These are phyloP conservation scores for Pipistrellus pygmaeus DNA, from an alignment of 2,797 vertebrate genomes.

Conservation along the genomic window DNA sequence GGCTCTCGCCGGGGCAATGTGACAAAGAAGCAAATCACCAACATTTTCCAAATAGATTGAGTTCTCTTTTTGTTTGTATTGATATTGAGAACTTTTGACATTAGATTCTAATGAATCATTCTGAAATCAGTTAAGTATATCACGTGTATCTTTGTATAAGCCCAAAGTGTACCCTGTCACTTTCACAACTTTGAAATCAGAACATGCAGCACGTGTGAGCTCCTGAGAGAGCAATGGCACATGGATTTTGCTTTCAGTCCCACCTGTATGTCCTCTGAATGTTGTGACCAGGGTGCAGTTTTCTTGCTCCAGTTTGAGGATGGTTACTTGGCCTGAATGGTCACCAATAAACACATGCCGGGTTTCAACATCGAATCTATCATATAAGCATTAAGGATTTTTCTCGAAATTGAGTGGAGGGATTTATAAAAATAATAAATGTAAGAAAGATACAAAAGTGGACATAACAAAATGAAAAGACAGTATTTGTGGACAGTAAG, in stretches of 20 bases:
- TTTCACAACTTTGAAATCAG: not conserved
- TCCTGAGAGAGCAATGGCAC: not conserved
- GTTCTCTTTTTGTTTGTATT: constrained; percentile 36
- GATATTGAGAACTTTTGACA: not conserved
- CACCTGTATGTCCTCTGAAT: constrained; percentile 99
- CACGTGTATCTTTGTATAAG: not conserved
- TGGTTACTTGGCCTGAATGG: constrained; percentile 98
- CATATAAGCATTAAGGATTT: constrained; percentile 85
- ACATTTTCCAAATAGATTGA: not conserved
- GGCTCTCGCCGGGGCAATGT: not conserved
- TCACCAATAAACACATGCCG: constrained; percentile 98
- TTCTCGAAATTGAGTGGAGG: constrained; percentile 59
- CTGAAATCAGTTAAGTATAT: not conserved
- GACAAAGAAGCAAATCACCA: constrained; percentile 17
- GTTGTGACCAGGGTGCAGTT: constrained; percentile 96
- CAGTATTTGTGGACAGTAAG: not conserved
- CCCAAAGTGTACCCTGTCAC: not conserved
- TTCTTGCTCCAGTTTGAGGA: constrained; percentile 98
- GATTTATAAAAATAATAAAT: constrained; percentile 17
- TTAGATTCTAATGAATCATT: not conserved
- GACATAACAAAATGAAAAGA: constrained; percentile 7
- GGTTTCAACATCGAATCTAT: constrained; percentile 98
- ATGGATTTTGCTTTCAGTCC: not conserved
- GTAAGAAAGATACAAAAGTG: constrained; percentile 42
- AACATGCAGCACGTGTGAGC: rapidly evolving